These are phyloP conservation scores for Magallana nippona DNA, from an alignment of 2,888 invertebrate species.

Conservation along the genomic window DNA sequence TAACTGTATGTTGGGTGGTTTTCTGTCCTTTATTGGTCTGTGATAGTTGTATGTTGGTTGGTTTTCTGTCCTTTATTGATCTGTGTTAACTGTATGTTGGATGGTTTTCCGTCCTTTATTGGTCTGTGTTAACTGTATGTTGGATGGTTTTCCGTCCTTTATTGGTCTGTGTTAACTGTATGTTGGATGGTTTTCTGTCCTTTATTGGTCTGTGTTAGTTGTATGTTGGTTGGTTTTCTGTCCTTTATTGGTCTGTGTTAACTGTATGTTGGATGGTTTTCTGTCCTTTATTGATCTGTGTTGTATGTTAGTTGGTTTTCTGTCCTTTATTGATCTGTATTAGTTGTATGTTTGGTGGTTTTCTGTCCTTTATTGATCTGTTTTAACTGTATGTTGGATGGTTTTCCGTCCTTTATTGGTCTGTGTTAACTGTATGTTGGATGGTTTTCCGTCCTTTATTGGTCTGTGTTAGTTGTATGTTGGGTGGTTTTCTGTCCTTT, in stretches of 20 bases:
- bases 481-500: not conserved
- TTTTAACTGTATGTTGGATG: not conserved
- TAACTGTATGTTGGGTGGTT: not conserved
- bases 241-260: not conserved
- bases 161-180: not conserved
- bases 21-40: not conserved
- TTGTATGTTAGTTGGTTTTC: not conserved
- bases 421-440: not conserved
- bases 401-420: not conserved
- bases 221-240: not conserved
- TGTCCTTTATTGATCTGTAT: not conserved
- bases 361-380: not conserved
- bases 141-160: not conserved
- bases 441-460: not conserved
- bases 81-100: not conserved
- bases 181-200: too few species aligned
- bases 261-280: not conserved
- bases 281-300: not conserved
- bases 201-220: not conserved
- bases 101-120: not conserved
- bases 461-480: not conserved
- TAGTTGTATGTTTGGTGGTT: not conserved
- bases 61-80: not conserved
- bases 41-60: not conserved
- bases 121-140: not conserved